phyloP scores from a whole-genome alignment of 2,888 invertebrate species.

The Linnaemya tessellans region DNA sequence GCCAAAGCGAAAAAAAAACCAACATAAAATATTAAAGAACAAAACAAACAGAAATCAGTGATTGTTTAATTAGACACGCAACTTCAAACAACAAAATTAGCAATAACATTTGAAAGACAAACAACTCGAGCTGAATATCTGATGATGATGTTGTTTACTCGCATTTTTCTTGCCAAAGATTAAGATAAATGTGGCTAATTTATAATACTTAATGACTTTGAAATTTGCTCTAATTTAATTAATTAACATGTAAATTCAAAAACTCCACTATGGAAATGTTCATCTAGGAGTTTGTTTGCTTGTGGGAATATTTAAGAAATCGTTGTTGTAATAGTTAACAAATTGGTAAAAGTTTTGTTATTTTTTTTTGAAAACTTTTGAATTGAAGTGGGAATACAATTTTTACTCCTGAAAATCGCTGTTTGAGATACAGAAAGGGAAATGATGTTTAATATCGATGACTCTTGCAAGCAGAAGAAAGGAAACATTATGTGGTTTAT shows the following conservation, averaged over 20 bases:
- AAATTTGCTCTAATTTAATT: not conserved
- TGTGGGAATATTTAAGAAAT: not conserved
- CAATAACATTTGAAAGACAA: constrained; percentile 10
- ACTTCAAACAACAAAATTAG: constrained; percentile 23
- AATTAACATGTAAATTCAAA: not conserved
- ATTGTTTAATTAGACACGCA: constrained; percentile 63
- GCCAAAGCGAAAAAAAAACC: not conserved
- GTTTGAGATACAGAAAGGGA: no score
- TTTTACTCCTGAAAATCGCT: no score
- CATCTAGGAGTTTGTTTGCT: not conserved
- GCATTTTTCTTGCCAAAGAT: not conserved
- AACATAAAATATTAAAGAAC: constrained; percentile 52
- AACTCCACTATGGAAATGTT: not conserved
- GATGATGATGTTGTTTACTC: constrained; percentile 1
- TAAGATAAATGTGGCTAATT: constrained; percentile 35
- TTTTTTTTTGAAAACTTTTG: no score
- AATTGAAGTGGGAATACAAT: no score
- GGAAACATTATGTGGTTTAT: no score
- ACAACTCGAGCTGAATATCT: constrained; percentile 41
- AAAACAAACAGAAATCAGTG: constrained; percentile 15
- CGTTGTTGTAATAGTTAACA: no score
- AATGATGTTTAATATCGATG: no score
- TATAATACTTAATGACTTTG: not conserved
- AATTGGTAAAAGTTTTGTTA: no score
- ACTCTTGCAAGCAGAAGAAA: no score